Evolutionary conservation across 2,797 vertebrate genomes (phyloP), one percentile per base, ranked within the genome.

Genomic region (Siniperca undulata): DNA sequence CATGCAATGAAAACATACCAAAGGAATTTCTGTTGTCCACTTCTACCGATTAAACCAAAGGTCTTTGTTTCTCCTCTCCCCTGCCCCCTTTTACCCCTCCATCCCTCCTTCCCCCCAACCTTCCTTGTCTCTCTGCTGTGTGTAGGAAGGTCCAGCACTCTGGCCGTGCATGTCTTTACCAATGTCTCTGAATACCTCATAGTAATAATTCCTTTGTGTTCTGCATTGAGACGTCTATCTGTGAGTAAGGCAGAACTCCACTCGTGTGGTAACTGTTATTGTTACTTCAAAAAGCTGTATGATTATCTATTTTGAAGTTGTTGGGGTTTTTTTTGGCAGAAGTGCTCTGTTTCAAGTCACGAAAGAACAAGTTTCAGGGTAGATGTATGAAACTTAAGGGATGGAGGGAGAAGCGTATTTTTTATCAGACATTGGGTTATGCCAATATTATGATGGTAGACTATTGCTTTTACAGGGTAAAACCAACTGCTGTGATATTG

Each of bases 151-250:
- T 94, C 93, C 95, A 95, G 93, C 94, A 96, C 95, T 93, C 94
- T 96, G 97, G 98, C 97, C 97, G 96, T 98, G 97, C 96, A 96
- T 96, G 93, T 95, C 96, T 97, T 96, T 97, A 97, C 96, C 97
- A 97, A 97, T 97, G 97, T 96, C 96, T 98, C 96, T 96, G 97
- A 98, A 99, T 99, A 99, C 98, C 98, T 99, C 98, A 99, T 97
- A 97, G 97, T 97, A 97, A 98, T 97, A 97, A 97, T 97, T 97
- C 96, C 96, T 97, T 98, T 98, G 97, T 96, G 95, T 98, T 97
- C 97, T 96, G 97, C 98, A 97, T 97, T 96, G 96, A 98, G 96
- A 98, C 79, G 96, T 97, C 95, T 97, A 97, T 92, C 88, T 96
- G 97, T 97, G 96, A 97, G 94, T 96, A 96, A 97, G 95, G 96